Conservation (phyloP, 2,888 invertebrate genomes). For the Nineta flava region DNA sequence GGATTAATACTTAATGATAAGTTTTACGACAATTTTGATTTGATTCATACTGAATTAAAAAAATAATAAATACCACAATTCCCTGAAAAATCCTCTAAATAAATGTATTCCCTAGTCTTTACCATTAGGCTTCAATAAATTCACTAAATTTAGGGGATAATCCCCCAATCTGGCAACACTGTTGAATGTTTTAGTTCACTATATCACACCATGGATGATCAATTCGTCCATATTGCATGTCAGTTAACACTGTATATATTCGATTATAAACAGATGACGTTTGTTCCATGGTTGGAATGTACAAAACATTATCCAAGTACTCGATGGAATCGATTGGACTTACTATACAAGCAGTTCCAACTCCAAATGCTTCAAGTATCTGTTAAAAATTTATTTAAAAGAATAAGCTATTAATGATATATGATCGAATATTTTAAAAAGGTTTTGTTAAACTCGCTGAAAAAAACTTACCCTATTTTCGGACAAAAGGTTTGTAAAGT, state of each 20-base stretch:
- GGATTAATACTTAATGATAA: too few relatives aligned
- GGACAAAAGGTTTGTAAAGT: constrained; percentile 52
- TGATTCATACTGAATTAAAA: too few relatives aligned
- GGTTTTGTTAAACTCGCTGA: too few relatives aligned
- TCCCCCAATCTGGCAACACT: too few relatives aligned
- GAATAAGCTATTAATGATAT: too few relatives aligned
- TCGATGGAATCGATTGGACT: constrained; percentile 80
- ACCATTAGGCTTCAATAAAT: too few relatives aligned
- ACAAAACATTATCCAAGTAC: constrained; percentile 49
- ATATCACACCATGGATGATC: constrained; percentile 65
- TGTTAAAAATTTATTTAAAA: constrained; percentile 26
- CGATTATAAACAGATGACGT: constrained; percentile 58
- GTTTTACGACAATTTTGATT: too few relatives aligned
- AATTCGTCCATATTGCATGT: constrained; percentile 81
- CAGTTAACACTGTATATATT: constrained; percentile 58
- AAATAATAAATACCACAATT: too few relatives aligned
- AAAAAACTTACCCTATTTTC: constrained; percentile 61
- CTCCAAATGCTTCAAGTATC: constrained; percentile 91
- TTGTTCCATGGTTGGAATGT: constrained; percentile 58
- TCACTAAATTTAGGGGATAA: too few relatives aligned
- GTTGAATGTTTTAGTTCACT: constrained; percentile 38
- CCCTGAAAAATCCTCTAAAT: too few relatives aligned
- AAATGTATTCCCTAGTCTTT: too few relatives aligned
- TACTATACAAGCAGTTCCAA: constrained; percentile 94
- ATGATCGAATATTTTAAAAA: too few relatives aligned